Evolutionary conservation across 2,888 invertebrate genomes (phyloP).

Genomic region (Lissocephala sabroskyi): DNA sequence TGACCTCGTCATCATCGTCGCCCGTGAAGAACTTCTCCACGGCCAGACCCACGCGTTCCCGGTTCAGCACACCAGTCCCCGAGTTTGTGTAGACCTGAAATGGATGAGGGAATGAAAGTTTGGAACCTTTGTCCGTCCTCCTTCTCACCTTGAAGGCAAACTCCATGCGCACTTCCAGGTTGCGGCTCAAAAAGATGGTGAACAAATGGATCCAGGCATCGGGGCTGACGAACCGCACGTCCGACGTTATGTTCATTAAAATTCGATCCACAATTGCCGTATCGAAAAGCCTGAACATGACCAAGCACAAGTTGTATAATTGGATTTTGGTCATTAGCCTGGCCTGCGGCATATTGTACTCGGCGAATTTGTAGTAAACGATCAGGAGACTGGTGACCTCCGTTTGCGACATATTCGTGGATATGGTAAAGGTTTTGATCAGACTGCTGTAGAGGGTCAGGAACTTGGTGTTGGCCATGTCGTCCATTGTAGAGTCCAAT

Average conservation of each 20-base stretch:
- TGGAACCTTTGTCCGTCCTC: too few species aligned
- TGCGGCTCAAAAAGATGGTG: conserved; percentile 80
- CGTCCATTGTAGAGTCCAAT: conserved; percentile 77
- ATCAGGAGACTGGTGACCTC: conserved; percentile 76
- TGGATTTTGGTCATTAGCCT: conserved; percentile 74
- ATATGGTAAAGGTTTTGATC: conserved; percentile 74
- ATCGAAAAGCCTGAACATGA: conserved; percentile 81
- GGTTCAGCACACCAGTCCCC: conserved; percentile 78
- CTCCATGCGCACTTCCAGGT: conserved; percentile 79
- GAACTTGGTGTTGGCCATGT: conserved; percentile 79
- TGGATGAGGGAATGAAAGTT: too few species aligned
- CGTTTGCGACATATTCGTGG: conserved; percentile 73
- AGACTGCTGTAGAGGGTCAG: conserved; percentile 76
- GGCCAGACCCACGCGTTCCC: conserved; percentile 79
- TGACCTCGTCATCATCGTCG: conserved; percentile 81
- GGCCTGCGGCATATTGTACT: conserved; percentile 70
- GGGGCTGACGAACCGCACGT: conserved; percentile 72
- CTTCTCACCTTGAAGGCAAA: conserved; percentile 77
- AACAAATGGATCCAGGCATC: conserved; percentile 80
- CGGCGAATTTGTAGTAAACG: conserved; percentile 74
- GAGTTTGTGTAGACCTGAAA: conserved; percentile 77
- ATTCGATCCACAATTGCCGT: conserved; percentile 79
- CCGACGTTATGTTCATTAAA: conserved; percentile 76
- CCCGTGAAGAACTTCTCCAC: conserved; percentile 72
- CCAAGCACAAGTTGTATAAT: conserved; percentile 77